These are phyloP conservation scores for Alligator sinensis DNA, from an alignment of 2,113 vertebrate genomes.

Conservation along the genomic window DNA sequence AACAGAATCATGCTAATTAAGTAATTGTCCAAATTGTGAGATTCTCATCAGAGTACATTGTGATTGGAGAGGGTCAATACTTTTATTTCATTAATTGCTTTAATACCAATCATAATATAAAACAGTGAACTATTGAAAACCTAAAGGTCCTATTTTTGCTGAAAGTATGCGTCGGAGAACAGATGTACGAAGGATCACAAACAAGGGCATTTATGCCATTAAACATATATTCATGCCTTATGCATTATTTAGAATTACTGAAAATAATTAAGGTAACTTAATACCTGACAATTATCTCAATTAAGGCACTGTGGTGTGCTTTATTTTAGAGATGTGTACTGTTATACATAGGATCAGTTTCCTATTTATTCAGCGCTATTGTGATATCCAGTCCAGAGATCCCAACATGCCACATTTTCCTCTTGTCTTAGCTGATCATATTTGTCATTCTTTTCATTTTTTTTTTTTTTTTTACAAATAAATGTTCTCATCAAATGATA, in stretches of 20 bases:
- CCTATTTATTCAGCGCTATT: too few species aligned
- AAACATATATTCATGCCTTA: background rate
- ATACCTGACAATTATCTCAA: background rate
- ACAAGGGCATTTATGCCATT: background rate
- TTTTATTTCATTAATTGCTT: background rate
- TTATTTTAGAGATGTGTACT: background rate
- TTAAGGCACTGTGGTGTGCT: background rate
- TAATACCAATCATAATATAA: background rate
- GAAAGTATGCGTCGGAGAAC: background rate
- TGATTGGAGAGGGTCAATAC: background rate
- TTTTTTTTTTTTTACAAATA: too few species aligned
- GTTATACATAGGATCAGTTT: background rate
- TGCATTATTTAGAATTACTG: background rate
- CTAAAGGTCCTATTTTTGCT: background rate
- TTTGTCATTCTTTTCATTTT: too few species aligned
- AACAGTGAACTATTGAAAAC: background rate
- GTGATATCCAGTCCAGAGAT: too few species aligned
- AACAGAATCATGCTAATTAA: background rate
- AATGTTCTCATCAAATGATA: too few species aligned
- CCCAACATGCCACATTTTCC: too few species aligned
- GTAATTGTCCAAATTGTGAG: rapidly evolving
- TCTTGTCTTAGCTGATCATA: too few species aligned
- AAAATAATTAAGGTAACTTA: background rate
- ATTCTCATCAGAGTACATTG: background rate
- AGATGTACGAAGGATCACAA: background rate